phyloP scores from a whole-genome alignment of 2,113 vertebrate genomes.

The Podilymbus podiceps region DNA sequence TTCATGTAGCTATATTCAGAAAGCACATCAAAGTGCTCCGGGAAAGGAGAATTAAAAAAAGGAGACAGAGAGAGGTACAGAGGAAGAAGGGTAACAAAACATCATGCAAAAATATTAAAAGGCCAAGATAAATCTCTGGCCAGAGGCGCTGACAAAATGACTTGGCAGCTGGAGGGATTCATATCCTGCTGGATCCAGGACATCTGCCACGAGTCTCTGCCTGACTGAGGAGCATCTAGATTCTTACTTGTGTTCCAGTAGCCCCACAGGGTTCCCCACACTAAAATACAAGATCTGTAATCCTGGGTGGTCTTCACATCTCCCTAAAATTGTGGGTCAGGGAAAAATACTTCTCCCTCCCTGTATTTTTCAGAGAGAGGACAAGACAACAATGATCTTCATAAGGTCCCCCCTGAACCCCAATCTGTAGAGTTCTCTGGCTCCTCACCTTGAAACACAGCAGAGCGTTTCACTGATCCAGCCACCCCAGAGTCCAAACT shows the following conservation, averaged over 20 bases:
- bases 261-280: background rate
- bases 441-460: background rate
- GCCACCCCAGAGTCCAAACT: too few relatives aligned
- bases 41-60: background rate
- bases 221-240: background rate
- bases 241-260: background rate
- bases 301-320: background rate
- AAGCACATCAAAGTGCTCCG: constrained; percentile 50
- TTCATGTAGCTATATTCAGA: constrained; percentile 56
- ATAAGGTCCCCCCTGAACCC: background rate
- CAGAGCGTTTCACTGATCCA: rapidly evolving
- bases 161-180: background rate
- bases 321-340: background rate
- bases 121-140: constrained; percentile 23
- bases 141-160: background rate
- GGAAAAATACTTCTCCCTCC: background rate
- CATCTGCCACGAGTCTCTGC: background rate
- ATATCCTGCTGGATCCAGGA: background rate
- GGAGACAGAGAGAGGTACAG: background rate
- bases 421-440: background rate
- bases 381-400: background rate
- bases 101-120: constrained; percentile 48
- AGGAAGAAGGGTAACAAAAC: background rate
- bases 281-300: background rate
- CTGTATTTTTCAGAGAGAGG: background rate